These are phyloP conservation scores for Erebia aethiops DNA, from an alignment of 2,888 invertebrate genomes.

Conservation along the genomic window DNA sequence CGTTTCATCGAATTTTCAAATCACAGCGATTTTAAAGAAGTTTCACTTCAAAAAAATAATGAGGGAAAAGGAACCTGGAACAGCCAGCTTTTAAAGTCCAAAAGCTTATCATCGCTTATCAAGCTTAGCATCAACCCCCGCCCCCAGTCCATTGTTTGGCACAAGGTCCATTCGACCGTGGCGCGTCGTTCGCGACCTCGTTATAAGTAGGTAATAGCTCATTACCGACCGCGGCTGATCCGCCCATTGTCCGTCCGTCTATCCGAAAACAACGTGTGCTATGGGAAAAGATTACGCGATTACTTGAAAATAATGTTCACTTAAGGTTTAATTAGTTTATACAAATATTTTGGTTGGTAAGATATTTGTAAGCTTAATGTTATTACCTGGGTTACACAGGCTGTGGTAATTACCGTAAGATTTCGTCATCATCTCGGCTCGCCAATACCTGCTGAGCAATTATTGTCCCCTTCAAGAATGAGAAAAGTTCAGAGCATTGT, in stretches of 20 bases:
- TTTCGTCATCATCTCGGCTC: no score
- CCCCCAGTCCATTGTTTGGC: constrained; percentile 10
- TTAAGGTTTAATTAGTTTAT: constrained; percentile 7
- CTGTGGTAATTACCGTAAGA: no score
- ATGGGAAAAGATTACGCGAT: constrained; percentile 16
- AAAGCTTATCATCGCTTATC: constrained; percentile 8
- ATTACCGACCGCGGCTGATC: constrained; percentile 35
- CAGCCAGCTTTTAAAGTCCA: constrained; percentile 1
- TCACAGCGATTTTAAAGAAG: no score
- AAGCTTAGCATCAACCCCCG: constrained; percentile 15
- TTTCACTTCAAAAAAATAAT: no score
- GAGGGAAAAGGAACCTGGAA: no score
- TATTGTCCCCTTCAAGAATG: no score
- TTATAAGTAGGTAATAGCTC: constrained; percentile 30
- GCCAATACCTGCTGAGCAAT: no score
- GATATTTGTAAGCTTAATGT: no score
- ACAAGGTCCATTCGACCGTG: constrained; percentile 20
- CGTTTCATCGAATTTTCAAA: no score
- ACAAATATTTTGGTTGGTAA: not conserved
- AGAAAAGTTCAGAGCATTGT: no score
- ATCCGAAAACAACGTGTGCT: not conserved
- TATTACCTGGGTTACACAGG: no score
- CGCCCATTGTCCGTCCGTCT: constrained; percentile 34
- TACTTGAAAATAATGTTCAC: constrained; percentile 8
- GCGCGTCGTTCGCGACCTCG: constrained; percentile 29